Evolutionary conservation across 2,113 vertebrate species (phyloP).

Genomic region (Sander lucioperca): DNA sequence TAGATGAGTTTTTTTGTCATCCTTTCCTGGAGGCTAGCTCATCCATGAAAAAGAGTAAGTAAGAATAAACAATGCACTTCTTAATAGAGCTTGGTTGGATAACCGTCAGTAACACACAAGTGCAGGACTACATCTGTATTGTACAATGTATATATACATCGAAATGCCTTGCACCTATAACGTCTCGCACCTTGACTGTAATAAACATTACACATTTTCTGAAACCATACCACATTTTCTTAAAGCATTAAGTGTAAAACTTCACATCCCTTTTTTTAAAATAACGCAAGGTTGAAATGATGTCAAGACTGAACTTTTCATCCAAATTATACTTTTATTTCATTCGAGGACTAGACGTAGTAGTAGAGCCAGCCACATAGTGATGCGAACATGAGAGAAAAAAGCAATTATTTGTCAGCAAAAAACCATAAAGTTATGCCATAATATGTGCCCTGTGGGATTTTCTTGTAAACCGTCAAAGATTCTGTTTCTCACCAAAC

Average conservation of each 20-base stretch:
- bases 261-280: background rate
- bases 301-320: background rate
- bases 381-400: background rate
- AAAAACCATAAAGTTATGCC: background rate
- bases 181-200: background rate
- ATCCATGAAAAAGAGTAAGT: constrained; percentile 97
- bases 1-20: constrained; percentile 96
- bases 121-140: background rate
- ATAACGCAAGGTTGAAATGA: background rate
- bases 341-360: background rate
- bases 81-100: background rate
- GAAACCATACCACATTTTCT: background rate
- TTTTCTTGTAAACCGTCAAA: background rate
- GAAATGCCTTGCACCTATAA: background rate
- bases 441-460: too few relatives aligned
- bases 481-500: constrained; percentile 1
- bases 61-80: constrained; percentile 4
- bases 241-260: background rate
- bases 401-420: background rate
- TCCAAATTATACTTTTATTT: background rate
- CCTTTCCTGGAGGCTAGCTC: constrained; percentile 93
- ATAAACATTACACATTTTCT: background rate
- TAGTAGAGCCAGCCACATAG: background rate
- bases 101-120: background rate
- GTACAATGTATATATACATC: background rate